Conservation (phyloP, 1,140 invertebrate species). For the Drosophila bifasciata region DNA sequence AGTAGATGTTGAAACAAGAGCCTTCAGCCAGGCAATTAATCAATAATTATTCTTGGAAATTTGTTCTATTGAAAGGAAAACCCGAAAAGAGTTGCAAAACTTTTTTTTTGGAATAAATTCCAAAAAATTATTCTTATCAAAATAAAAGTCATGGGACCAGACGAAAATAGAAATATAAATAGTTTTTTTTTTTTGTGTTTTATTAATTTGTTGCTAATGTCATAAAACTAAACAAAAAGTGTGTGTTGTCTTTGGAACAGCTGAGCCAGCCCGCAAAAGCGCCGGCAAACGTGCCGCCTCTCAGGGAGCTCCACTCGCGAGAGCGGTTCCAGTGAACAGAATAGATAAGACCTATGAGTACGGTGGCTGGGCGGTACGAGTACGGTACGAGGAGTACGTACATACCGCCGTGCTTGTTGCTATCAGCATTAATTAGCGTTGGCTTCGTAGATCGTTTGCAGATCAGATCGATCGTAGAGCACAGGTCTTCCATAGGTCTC, state of each 20-base stretch:
- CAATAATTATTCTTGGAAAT: slow-evolving; percentile 18
- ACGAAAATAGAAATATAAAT: slow-evolving; percentile 26
- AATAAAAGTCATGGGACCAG: neutral
- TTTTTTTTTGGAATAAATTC: slow-evolving; percentile 7
- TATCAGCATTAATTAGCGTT: slow-evolving; percentile 46
- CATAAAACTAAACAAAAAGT: slow-evolving; percentile 13
- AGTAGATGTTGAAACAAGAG: slow-evolving; percentile 44
- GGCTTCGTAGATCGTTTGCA: slow-evolving; percentile 40
- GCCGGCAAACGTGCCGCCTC: slow-evolving; percentile 27
- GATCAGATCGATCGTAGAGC: slow-evolving; percentile 26
- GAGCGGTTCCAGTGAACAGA: neutral
- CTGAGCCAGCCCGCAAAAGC: slow-evolving; percentile 15
- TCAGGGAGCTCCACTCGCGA: slow-evolving; percentile 26
- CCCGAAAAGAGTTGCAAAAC: slow-evolving; percentile 13
- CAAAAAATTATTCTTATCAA: slow-evolving; percentile 30
- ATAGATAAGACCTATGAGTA: slow-evolving; percentile 25
- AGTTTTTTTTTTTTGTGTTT: slow-evolving; percentile 3
- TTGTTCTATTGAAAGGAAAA: neutral
- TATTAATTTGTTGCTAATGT: slow-evolving; percentile 26
- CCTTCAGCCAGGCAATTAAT: slow-evolving; percentile 35
- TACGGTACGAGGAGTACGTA: too few species aligned
- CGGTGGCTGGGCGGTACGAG: too few species aligned
- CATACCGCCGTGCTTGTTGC: slow-evolving; percentile 30
- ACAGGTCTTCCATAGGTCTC: slow-evolving; percentile 9
- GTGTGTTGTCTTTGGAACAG: slow-evolving; percentile 36